Evolutionary conservation across 2,797 vertebrate genomes (phyloP), one percentile per base, ranked within the genome.

Genomic region (Otolemur crassicaudatus): DNA sequence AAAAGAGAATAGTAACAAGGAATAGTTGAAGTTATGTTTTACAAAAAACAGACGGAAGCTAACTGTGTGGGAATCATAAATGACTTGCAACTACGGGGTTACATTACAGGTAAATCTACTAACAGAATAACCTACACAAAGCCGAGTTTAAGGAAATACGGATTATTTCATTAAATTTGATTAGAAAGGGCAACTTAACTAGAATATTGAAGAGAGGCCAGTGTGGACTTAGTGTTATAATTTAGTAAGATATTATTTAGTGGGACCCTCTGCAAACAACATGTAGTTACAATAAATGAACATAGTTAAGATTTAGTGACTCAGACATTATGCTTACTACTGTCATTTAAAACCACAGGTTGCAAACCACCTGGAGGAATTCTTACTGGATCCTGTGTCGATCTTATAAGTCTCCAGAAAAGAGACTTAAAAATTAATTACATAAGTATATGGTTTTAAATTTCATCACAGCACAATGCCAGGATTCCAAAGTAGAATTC

Each of bases 361-460:
- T 88, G 53, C n/a, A 63, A 76, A 37, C 20, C 9, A 88, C 79
- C 14, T 61, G 83, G 22, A 72, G 40, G 5, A 14, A 65, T 70
- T 80, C 1, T 2, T 63, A 37, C 53, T 7, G 65, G 72, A 31
- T 13, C 20, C 20, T 67, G 29, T 34, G 61, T 5, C 86, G 37
- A 8, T 23, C 40, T 77, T 76, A 63, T 69, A 60, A 65, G 25
- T 16, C 58, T 91, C 7, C 61, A 22, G n/a, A 79, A 76, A 86
- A 67, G 79, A 46, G 11, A 53, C n/a, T 88, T 95, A 73, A 91
- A 91, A 88, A 37, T 61, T 80, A 90, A 86, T 93, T 84, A 56
- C 27, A 85, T 81, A 87, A 76, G 60, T 96, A 56, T 58, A 67
- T 86, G 14, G 3, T 81, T 65, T 79, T 49, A 1, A n/a, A 46